phyloP scores from a whole-genome alignment of 2,797 vertebrate genomes.

The Paguma larvata region DNA sequence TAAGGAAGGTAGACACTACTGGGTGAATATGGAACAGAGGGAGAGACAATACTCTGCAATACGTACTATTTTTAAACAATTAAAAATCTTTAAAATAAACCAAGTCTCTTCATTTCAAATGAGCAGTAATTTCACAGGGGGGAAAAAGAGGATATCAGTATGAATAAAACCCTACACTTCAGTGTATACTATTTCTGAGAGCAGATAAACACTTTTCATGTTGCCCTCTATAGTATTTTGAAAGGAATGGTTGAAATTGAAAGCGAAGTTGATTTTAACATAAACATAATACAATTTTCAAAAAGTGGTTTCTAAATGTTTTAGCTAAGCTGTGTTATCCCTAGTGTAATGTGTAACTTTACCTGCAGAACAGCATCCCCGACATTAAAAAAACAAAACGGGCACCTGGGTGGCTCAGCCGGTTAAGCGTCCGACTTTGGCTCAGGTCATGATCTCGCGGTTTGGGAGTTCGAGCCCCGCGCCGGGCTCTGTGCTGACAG shows the following conservation, averaged over 20 bases:
- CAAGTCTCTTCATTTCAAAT: neutral
- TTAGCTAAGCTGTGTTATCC: neutral
- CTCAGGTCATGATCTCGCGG: no score
- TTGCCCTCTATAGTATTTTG: neutral
- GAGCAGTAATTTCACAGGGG: conserved; percentile 2
- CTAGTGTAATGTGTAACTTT: neutral
- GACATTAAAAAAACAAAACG: neutral
- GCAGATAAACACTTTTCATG: neutral
- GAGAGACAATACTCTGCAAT: neutral
- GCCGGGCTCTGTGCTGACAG: no score
- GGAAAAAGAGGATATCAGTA: neutral
- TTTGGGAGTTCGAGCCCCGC: no score
- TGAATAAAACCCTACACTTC: neutral
- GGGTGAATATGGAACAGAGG: neutral
- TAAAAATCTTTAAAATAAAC: conserved; percentile 12
- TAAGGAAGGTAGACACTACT: neutral
- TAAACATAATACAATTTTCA: neutral
- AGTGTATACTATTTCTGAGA: neutral
- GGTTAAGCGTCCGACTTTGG: no score
- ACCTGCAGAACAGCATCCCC: neutral
- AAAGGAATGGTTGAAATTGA: neutral
- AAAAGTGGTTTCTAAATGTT: neutral
- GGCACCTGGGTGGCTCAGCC: no score
- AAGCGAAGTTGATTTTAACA: conserved; percentile 24
- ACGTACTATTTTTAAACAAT: neutral